Conservation (phyloP, 2,888 invertebrate genomes). For the Ischnus inquisitorius region DNA sequence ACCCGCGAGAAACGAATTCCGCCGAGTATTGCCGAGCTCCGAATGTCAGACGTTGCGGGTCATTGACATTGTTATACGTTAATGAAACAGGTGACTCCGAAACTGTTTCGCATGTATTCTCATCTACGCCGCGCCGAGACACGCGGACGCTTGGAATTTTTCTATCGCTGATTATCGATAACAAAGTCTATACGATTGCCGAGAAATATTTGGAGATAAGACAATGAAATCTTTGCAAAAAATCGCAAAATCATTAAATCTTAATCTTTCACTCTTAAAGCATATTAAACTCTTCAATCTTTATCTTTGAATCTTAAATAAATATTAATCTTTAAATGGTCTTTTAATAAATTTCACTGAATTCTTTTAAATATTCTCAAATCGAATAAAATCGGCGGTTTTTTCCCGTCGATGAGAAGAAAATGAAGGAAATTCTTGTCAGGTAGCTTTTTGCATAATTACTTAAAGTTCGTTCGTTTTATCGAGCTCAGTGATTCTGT, state of each 20-base stretch:
- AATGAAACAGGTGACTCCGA: conserved; percentile 1
- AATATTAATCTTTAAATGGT: no score
- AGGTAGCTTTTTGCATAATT: neutral
- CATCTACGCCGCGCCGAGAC: neutral
- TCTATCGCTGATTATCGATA: neutral
- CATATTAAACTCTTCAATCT: no score
- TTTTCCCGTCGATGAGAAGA: neutral
- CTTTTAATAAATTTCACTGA: no score
- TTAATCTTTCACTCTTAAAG: no score
- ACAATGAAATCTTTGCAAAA: no score
- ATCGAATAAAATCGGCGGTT: no score
- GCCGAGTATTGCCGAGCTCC: conserved; percentile 23
- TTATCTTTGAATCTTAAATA: no score
- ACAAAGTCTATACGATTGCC: neutral
- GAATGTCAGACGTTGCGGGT: conserved; percentile 25
- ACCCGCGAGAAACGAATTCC: conserved; percentile 40
- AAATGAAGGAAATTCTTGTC: neutral
- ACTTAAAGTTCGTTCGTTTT: no score
- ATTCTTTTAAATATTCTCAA: no score
- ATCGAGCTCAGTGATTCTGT: no score
- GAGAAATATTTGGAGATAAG: neutral
- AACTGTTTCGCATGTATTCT: neutral
- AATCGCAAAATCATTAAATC: no score
- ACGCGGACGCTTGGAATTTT: neutral
- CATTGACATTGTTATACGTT: conserved; percentile 26